A percentile compares a stretch with the other conserved stretches of the same genome.
Conservation (phyloP, 2,113 vertebrate species). For the Channa maculata region DNA sequence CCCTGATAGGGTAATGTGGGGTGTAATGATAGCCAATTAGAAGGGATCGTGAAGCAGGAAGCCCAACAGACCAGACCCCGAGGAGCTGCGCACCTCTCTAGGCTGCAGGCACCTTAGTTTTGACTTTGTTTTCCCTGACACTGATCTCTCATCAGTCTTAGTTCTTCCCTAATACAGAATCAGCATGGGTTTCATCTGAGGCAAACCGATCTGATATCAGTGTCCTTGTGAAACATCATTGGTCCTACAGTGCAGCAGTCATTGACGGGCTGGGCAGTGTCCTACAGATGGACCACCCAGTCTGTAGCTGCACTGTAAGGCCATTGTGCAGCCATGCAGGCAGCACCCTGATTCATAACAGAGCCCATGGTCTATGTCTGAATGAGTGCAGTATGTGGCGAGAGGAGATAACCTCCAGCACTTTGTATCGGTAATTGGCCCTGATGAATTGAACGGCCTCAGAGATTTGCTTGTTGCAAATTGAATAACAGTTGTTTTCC, state of each 20-base stretch:
- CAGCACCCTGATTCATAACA: conserved; percentile 66
- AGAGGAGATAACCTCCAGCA: conserved; percentile 73
- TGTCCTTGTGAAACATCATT: neutral
- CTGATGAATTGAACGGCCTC: conserved; percentile 76
- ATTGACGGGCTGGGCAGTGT: conserved; percentile 36
- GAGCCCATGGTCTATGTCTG: conserved; percentile 63
- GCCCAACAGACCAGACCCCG: conserved; percentile 52
- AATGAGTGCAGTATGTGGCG: conserved; percentile 66
- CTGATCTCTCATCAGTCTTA: conserved; percentile 48
- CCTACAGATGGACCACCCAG: conserved; percentile 64
- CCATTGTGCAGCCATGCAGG: conserved; percentile 63
- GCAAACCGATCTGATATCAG: conserved; percentile 40
- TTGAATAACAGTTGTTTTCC: conserved; percentile 77
- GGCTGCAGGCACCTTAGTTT: conserved; percentile 23
- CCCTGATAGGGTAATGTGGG: conserved; percentile 81
- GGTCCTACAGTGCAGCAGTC: conserved; percentile 9
- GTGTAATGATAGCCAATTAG: conserved; percentile 84
- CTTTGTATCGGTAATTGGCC: conserved; percentile 72
- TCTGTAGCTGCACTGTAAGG: conserved; percentile 41
- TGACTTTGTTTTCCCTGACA: conserved; percentile 3
- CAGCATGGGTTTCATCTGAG: conserved; percentile 11
- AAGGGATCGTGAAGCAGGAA: conserved; percentile 83
- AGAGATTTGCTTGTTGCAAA: conserved; percentile 75
- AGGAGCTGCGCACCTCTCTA: conserved; percentile 36
- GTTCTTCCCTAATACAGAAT: neutral